Percentiles rank a stretch among this genome's conserved stretches.
Conservation (phyloP, 92 coral and sea anemone species). For the Anthopleura xanthogrammica region DNA sequence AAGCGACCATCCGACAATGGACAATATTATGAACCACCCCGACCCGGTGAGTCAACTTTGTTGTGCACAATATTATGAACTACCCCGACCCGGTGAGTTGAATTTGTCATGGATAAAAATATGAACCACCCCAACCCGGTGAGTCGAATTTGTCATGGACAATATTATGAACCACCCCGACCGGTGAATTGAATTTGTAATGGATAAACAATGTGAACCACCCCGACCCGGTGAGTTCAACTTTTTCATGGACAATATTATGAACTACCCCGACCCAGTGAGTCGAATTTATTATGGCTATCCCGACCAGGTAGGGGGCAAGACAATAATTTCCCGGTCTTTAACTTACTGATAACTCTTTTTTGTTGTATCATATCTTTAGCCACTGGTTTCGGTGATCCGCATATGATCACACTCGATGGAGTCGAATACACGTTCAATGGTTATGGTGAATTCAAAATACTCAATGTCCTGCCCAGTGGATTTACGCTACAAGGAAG, state of each 20-base stretch:
- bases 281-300: background rate
- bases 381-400: constrained; percentile 93
- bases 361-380: background rate
- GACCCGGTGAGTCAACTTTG: constrained; percentile 57
- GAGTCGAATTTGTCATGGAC: no score
- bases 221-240: no score
- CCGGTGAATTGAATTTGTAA: no score
- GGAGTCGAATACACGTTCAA: constrained; percentile 87
- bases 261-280: no score
- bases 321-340: background rate
- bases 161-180: no score
- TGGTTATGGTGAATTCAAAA: constrained; percentile 77
- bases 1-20: constrained; percentile 90
- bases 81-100: no score
- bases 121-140: no score
- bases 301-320: background rate
- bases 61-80: no score
- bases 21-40: constrained; percentile 68
- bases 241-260: no score
- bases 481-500: constrained; percentile 78
- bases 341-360: background rate
- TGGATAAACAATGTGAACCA: no score
- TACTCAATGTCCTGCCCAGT: constrained; percentile 51
- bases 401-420: constrained; percentile 90
- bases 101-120: background rate